These are phyloP conservation scores for Rhinoderma darwinii DNA, from an alignment of 2,113 vertebrate species.

Conservation along the genomic window DNA sequence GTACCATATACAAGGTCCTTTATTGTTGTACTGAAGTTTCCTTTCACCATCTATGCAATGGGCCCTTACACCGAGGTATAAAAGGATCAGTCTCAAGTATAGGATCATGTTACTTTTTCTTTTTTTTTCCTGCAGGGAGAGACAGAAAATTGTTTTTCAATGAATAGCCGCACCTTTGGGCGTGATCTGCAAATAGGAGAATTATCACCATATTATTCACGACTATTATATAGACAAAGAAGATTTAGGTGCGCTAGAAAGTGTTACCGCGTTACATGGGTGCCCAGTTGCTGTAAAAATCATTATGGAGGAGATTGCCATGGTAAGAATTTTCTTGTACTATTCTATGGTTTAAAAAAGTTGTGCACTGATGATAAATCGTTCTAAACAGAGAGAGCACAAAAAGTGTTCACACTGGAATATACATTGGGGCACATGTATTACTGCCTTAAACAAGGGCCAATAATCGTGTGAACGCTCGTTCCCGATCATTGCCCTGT, in stretches of 20 bases:
- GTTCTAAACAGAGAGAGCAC: no score
- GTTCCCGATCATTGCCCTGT: no score
- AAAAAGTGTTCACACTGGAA: no score
- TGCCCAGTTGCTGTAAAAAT: slow-evolving; percentile 84
- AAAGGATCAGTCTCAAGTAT: neutral
- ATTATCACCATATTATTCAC: no score
- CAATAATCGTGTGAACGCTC: no score
- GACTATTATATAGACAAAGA: no score
- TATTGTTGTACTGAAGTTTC: neutral
- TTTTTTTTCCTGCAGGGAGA: slow-evolving; percentile 68
- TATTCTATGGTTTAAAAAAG: neutral
- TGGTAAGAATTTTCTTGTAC: slow-evolving; percentile 71
- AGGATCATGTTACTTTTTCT: neutral
- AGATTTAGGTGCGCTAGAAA: neutral
- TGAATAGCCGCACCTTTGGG: fast-evolving
- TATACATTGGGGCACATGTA: no score
- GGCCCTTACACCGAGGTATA: neutral
- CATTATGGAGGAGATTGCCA: slow-evolving; percentile 86
- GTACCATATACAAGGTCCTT: neutral
- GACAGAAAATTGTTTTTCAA: slow-evolving; percentile 62
- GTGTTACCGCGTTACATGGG: slow-evolving; percentile 77
- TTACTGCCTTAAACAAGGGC: no score
- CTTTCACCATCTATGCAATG: neutral
- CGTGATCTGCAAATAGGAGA: neutral
- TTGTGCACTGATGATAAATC: neutral